Evolutionary conservation across 2,888 invertebrate genomes (phyloP).

Genomic region (Phanerotoma sp.): DNA sequence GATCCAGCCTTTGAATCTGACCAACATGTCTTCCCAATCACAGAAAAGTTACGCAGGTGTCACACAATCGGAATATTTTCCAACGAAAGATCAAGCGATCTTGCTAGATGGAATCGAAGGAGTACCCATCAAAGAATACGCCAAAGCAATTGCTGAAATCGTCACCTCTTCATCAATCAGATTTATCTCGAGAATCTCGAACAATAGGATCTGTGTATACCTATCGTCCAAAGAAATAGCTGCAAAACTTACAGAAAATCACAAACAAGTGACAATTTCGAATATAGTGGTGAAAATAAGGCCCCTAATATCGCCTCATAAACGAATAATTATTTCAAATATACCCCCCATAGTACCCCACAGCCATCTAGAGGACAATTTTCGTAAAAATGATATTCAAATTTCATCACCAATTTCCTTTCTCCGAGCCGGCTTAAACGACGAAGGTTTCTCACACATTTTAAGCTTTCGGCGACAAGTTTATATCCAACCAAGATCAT

Average conservation of each 20-base stretch:
- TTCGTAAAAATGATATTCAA: background rate
- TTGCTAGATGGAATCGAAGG: no score
- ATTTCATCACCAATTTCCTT: background rate
- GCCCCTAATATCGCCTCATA: conserved; percentile 5
- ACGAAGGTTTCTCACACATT: background rate
- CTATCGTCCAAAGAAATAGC: no score
- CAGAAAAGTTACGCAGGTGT: no score
- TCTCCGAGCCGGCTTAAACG: background rate
- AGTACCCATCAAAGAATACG: no score
- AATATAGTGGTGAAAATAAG: conserved; percentile 8
- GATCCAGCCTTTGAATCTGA: no score
- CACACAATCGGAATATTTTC: conserved; percentile 6
- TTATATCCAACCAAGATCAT: background rate
- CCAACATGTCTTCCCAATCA: no score
- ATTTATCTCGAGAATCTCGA: no score
- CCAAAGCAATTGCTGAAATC: background rate
- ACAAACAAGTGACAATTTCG: conserved; percentile 8
- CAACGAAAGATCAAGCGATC: conserved; percentile 1
- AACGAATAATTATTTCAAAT: no score
- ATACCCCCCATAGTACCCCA: no score
- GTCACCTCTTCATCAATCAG: background rate
- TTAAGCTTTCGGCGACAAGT: background rate
- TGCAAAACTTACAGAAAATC: conserved; percentile 8
- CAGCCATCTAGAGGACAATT: conserved; percentile 2
- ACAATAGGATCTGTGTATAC: no score